Base-by-base conservation (phyloP, 2,888 invertebrate species). In the Pecten maximus region DNA sequence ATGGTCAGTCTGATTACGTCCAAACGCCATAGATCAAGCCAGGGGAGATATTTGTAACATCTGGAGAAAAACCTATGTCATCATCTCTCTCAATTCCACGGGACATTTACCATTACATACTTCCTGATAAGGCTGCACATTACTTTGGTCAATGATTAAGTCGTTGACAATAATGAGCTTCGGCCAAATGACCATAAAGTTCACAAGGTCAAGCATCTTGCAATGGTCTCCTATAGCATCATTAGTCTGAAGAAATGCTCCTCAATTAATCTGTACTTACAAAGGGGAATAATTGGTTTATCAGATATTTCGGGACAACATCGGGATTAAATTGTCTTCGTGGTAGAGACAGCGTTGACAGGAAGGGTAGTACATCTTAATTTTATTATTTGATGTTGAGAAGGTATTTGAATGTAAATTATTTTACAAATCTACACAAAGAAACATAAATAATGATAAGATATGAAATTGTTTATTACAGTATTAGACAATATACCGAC, bases 191-290 rank as follows among this genome's bases (percentile, higher is more conserved):
- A 74, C 74, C 74, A 74, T 74, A 74, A 74, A 74, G 74, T 74
- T 74, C 74, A 74, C 74, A 74, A 74, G 74, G 74, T 74, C 74
- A 74, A 74, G 74, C 74, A 28, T 74, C 74, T 74, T 74, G 74
- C 74, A 74, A 74, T 74, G 74, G 35, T 15, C 74, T 35, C 35
- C 1, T 28, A n/a, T n/a, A 12, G 28, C 74, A 74, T 74, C 74
- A 74, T 74, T 74, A 74, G 74, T 28, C 74, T 35, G 2, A 10
- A 35, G 74, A 74, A 74, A 28, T 74, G 74, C 10, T 74, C 35
- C 74, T 28, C 74, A 74, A 74, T 74, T 74, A 74, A 74, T 74
- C 74, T 74, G 23, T 15, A 74, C 74, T 74, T 74, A 74, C 74
- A 74, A 74, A 74, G 35, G 35, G 74, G 15, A 23, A 35, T 74